Conservation (phyloP, 1,140 invertebrate genomes). For the Vanessa tameamea region DNA sequence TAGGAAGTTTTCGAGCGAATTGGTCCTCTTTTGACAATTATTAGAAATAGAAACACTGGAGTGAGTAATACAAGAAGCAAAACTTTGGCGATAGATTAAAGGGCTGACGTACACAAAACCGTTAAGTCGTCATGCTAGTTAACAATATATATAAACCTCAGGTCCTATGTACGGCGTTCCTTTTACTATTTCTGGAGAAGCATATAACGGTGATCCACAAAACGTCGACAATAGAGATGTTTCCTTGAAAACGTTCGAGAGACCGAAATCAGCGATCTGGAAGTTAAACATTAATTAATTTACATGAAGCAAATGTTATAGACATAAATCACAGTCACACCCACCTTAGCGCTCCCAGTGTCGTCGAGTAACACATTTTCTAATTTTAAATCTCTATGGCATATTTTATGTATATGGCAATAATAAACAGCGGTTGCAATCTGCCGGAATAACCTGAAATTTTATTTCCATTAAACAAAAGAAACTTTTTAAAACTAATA, state of each 20-base stretch:
- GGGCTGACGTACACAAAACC: too few species aligned
- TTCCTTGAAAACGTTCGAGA: constrained; percentile 98
- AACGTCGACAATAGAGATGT: constrained; percentile 94
- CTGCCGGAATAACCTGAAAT: constrained; percentile 93
- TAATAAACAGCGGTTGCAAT: constrained; percentile 98
- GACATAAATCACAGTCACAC: neutral
- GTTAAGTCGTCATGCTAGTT: too few species aligned
- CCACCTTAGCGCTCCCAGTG: constrained; percentile 89
- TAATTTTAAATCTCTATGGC: constrained; percentile 98
- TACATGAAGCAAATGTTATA: constrained; percentile 6
- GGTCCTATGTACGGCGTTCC: constrained; percentile 99
- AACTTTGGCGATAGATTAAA: neutral
- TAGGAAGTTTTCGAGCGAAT: too few species aligned
- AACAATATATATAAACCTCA: constrained; percentile 81
- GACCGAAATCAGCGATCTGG: constrained; percentile 98
- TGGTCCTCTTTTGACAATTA: too few species aligned
- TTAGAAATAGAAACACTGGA: too few species aligned
- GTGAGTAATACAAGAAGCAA: neutral
- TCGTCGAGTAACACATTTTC: constrained; percentile 99
- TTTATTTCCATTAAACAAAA: constrained; percentile 19
- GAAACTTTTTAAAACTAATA: constrained; percentile 2
- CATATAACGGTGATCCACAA: constrained; percentile 98
- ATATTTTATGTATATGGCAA: constrained; percentile 99
- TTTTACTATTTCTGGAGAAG: constrained; percentile 99
- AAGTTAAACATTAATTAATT: constrained; percentile 13